A percentile compares a stretch with the other conserved stretches of the same genome.
These are phyloP conservation scores for Erebia aethiops DNA, from an alignment of 2,888 invertebrate species.

Conservation along the genomic window DNA sequence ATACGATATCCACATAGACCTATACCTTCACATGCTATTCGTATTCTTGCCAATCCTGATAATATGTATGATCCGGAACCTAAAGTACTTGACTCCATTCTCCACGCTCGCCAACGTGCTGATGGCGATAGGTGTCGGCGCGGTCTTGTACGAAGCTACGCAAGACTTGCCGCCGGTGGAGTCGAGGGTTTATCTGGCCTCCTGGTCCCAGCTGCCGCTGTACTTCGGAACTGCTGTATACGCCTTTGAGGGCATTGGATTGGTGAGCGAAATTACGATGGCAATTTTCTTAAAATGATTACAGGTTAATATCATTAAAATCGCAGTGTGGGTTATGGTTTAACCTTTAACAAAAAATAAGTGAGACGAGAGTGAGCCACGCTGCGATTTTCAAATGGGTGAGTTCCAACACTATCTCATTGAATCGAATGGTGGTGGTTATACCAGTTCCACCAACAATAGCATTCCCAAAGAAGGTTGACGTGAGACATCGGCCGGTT, in stretches of 20 bases:
- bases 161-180: slow-evolving; percentile 86
- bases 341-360: too few species aligned
- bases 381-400: too few species aligned
- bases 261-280: slow-evolving; percentile 80
- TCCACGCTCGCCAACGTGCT: slow-evolving; percentile 95
- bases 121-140: slow-evolving; percentile 88
- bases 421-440: too few species aligned
- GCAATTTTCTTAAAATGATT: neutral
- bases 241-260: slow-evolving; percentile 97
- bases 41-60: slow-evolving; percentile 88
- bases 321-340: too few species aligned
- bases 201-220: slow-evolving; percentile 87
- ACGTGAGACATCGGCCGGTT: too few species aligned
- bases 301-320: too few species aligned
- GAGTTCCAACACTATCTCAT: too few species aligned
- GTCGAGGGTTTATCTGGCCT: slow-evolving; percentile 84
- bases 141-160: slow-evolving; percentile 90
- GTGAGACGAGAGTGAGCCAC: too few species aligned
- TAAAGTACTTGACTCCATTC: slow-evolving; percentile 95
- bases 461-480: too few species aligned
- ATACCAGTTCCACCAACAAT: too few species aligned
- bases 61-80: slow-evolving; percentile 90
- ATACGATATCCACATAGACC: slow-evolving; percentile 83
- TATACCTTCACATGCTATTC: slow-evolving; percentile 89
- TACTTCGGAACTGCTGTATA: slow-evolving; percentile 98